Evolutionary conservation across 2,113 vertebrate genomes (phyloP).

Genomic region (Alouatta palliata): DNA sequence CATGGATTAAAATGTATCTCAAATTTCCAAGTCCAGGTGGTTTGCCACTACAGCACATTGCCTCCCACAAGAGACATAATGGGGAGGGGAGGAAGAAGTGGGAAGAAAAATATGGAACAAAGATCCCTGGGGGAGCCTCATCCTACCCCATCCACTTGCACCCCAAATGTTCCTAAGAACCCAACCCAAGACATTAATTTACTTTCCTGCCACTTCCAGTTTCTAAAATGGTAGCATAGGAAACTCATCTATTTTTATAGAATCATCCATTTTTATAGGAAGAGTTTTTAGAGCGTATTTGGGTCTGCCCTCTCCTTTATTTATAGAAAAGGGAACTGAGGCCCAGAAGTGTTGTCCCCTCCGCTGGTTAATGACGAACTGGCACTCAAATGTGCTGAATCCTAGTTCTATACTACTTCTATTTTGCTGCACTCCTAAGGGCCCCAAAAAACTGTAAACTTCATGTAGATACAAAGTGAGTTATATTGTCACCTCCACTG

Average conservation of each 20-base stretch:
- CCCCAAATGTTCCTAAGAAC: not conserved
- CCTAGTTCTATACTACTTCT: not conserved
- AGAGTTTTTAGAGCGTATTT: not conserved
- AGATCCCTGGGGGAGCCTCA: not conserved
- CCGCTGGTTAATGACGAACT: not conserved
- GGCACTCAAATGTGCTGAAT: not conserved
- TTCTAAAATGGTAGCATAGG: not conserved
- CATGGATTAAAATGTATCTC: not conserved
- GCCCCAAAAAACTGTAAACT: not conserved
- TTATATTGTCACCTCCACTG: not conserved
- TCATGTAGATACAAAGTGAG: not conserved
- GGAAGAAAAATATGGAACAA: not conserved
- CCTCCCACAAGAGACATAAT: not conserved
- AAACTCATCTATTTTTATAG: not conserved
- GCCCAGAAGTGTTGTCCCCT: not conserved
- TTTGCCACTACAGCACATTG: not conserved
- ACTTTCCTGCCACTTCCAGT: not conserved
- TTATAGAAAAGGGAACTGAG: conserved; percentile 22
- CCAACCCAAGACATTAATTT: not conserved
- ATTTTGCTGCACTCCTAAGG: not conserved
- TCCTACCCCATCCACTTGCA: not conserved
- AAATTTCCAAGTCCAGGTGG: not conserved
- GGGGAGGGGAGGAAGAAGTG: not conserved
- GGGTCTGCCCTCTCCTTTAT: not conserved
- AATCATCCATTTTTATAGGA: not conserved